phyloP scores from a whole-genome alignment of 92 coral and sea anemone genomes.

The Isaurus tuberculatus region DNA sequence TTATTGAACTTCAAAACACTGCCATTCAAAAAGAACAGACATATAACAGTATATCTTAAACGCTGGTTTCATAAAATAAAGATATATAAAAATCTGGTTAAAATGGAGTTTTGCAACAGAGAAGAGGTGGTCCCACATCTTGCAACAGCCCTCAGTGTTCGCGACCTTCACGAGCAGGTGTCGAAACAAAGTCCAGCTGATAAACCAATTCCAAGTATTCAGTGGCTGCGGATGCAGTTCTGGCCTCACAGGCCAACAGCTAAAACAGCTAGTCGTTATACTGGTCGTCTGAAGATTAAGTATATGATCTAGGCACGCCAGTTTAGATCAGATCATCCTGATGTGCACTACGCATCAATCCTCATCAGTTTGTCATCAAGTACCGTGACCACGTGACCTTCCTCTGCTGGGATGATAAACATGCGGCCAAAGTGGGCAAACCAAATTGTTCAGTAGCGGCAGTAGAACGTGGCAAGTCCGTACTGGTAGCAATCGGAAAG shows the following conservation, averaged over 20 bases:
- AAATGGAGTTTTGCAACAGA: too few relatives aligned
- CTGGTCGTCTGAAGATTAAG: constrained; percentile 34
- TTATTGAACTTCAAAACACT: too few relatives aligned
- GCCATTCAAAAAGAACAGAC: too few relatives aligned
- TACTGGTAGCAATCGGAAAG: constrained; percentile 15
- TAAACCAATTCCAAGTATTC: constrained; percentile 58
- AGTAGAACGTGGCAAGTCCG: constrained; percentile 42
- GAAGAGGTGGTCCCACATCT: constrained; percentile 50
- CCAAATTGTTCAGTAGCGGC: constrained; percentile 45
- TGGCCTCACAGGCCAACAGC: constrained; percentile 68
- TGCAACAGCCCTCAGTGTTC: constrained; percentile 62
- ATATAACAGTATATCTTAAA: too few relatives aligned
- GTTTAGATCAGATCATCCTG: constrained; percentile 23
- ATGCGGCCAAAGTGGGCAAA: constrained; percentile 48
- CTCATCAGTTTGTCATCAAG: constrained; percentile 44
- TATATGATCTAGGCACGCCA: constrained; percentile 25
- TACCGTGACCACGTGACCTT: constrained; percentile 38
- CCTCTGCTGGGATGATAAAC: constrained; percentile 42
- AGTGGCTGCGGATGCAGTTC: constrained; percentile 62
- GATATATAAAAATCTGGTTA: too few relatives aligned
- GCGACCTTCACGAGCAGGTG: constrained; percentile 59
- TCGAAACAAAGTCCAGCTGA: constrained; percentile 48
- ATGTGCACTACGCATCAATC: constrained; percentile 54
- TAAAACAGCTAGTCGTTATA: constrained; percentile 47
- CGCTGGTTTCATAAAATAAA: too few relatives aligned